Conservation (phyloP, 2,113 vertebrate species). For the Paralichthys olivaceus region DNA sequence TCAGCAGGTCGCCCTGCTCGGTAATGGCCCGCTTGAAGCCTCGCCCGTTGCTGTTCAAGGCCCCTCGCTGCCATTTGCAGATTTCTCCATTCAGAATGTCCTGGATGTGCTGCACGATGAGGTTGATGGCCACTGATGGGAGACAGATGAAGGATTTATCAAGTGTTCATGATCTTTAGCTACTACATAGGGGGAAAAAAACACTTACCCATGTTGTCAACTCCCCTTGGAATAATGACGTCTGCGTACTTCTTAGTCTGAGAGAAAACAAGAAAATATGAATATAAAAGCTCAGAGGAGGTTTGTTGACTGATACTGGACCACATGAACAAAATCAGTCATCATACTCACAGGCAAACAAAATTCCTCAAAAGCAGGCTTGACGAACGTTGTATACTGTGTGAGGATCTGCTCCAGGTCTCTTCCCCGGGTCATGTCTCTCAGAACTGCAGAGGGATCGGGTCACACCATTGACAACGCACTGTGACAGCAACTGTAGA, state of each 20-base stretch:
- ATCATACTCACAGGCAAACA: conserved; percentile 88
- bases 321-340: neutral
- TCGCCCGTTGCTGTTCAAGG: conserved; percentile 81
- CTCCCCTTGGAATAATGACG: conserved; percentile 96
- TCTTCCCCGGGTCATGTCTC: conserved; percentile 93
- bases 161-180: neutral
- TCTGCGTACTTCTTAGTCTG: conserved; percentile 98
- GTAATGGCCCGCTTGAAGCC: conserved; percentile 86
- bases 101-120: conserved; percentile 98
- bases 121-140: conserved; percentile 93
- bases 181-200: no score
- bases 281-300: neutral
- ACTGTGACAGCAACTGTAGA: neutral
- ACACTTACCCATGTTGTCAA: conserved; percentile 96
- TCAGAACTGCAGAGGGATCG: conserved; percentile 83
- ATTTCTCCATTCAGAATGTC: conserved; percentile 95
- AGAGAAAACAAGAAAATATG: conserved; percentile 44
- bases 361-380: conserved; percentile 98
- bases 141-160: neutral
- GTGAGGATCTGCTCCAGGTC: conserved; percentile 97
- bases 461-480: neutral
- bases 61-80: conserved; percentile 92
- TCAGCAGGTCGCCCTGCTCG: conserved; percentile 80
- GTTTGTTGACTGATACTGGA: neutral
- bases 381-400: conserved; percentile 97